phyloP scores from a whole-genome alignment of 2,113 vertebrate species.

The Zingel zingel region DNA sequence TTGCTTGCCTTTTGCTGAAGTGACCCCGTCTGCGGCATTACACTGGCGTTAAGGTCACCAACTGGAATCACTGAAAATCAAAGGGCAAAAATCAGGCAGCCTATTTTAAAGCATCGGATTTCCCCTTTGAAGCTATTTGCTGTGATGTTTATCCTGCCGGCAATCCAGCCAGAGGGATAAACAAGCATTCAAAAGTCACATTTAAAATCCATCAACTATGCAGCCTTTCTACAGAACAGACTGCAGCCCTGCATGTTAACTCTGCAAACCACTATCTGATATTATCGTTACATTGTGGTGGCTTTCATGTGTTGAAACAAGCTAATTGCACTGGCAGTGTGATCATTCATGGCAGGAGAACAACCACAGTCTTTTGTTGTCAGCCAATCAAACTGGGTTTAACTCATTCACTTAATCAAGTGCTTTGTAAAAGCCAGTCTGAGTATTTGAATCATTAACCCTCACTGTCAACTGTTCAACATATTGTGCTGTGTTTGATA shows the following conservation, averaged over 20 bases:
- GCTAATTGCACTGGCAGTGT: not conserved
- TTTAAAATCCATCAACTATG: not conserved
- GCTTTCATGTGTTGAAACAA: not conserved
- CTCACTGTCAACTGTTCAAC: no score
- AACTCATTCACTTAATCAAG: no score
- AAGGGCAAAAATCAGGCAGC: not conserved
- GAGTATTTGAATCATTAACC: no score
- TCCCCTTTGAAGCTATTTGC: constrained; percentile 7
- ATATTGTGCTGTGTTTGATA: no score
- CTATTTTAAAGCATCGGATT: not conserved
- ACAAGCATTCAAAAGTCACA: not conserved
- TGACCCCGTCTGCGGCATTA: not conserved
- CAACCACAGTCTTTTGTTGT: not conserved
- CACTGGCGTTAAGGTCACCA: not conserved
- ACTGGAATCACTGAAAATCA: not conserved
- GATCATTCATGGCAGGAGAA: not conserved
- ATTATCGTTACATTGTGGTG: not conserved
- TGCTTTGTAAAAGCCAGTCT: no score
- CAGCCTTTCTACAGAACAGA: not conserved
- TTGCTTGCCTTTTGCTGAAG: no score
- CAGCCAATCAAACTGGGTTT: no score
- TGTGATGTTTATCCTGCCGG: constrained; percentile 1
- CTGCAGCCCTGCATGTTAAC: not conserved
- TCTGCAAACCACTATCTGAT: not conserved
- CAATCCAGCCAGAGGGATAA: not conserved